Percentiles rank a stretch among this genome's conserved stretches.
phyloP scores from a whole-genome alignment of 2,797 vertebrate genomes.

The Pipistrellus pipistrellus region DNA sequence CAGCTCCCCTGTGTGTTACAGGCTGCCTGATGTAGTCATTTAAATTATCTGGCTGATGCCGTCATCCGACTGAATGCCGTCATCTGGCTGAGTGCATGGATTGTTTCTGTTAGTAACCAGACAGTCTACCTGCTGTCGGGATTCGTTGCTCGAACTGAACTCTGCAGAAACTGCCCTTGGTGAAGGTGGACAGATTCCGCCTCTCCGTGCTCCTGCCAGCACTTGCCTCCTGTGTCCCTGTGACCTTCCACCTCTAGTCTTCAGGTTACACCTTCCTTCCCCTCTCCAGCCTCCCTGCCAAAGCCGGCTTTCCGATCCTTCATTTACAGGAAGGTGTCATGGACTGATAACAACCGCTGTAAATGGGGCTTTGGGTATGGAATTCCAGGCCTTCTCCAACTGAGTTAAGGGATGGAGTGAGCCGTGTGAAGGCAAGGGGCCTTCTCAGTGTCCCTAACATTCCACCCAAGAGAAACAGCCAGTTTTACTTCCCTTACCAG shows the following conservation, averaged over 20 bases:
- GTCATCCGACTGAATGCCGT: neutral
- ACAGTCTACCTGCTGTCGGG: neutral
- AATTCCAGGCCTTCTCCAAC: neutral
- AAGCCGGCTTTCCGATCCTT: conserved; percentile 23
- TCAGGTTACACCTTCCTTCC: conserved; percentile 3
- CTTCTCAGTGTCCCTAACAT: neutral
- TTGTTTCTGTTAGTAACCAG: neutral
- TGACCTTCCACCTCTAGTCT: neutral
- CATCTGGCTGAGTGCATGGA: neutral
- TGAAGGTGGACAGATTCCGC: neutral
- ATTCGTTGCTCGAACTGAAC: conserved; percentile 19
- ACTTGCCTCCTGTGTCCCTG: neutral
- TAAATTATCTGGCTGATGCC: conserved; percentile 33
- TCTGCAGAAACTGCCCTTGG: neutral
- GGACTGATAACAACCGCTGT: neutral
- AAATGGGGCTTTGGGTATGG: neutral
- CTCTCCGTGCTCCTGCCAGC: neutral
- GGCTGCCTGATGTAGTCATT: conserved; percentile 3
- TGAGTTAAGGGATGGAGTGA: neutral
- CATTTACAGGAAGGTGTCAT: neutral
- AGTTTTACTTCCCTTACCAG: conserved; percentile 8
- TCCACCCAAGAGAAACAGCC: neutral
- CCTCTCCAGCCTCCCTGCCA: neutral
- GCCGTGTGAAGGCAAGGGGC: neutral
- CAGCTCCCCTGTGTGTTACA: neutral